Percentiles rank a stretch among this genome's conserved stretches.
phyloP scores from a whole-genome alignment of 1,140 invertebrate species.

The Bactericera cockerelli region DNA sequence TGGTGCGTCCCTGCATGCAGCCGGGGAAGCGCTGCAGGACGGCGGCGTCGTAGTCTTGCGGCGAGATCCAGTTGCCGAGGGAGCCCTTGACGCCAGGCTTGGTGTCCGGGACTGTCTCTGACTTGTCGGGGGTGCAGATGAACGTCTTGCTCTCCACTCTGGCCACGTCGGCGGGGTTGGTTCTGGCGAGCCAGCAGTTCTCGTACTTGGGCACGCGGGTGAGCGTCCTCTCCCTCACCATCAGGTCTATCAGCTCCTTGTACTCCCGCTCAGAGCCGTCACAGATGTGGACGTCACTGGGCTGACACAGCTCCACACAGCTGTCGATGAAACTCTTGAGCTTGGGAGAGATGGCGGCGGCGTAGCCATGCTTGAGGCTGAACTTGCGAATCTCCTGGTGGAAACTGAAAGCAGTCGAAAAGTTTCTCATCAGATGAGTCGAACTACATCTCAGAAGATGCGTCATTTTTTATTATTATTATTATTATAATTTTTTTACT shows the following conservation, averaged over 20 bases:
- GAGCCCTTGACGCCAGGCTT: constrained; percentile 54
- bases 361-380: constrained; percentile 1
- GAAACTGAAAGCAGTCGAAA: constrained; percentile 1
- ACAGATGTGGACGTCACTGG: constrained; percentile 76
- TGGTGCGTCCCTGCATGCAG: constrained; percentile 91
- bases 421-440: background rate
- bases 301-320: constrained; percentile 60
- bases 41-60: constrained; percentile 63
- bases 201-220: constrained; percentile 73
- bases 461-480: too few species aligned
- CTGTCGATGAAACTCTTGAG: constrained; percentile 43
- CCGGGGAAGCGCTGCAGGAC: constrained; percentile 79
- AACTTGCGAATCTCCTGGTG: background rate
- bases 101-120: constrained; percentile 68
- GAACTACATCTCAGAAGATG: background rate
- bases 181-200: constrained; percentile 88
- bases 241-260: constrained; percentile 46
- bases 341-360: constrained; percentile 11
- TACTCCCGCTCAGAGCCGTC: constrained; percentile 79
- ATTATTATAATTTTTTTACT: too few species aligned
- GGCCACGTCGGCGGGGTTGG: constrained; percentile 94
- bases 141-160: constrained; percentile 92
- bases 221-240: constrained; percentile 61
- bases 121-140: constrained; percentile 68
- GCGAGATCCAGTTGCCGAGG: constrained; percentile 91